Evolutionary conservation across 1,140 invertebrate genomes (phyloP).

Genomic region (Doryteuthis pealeii): DNA sequence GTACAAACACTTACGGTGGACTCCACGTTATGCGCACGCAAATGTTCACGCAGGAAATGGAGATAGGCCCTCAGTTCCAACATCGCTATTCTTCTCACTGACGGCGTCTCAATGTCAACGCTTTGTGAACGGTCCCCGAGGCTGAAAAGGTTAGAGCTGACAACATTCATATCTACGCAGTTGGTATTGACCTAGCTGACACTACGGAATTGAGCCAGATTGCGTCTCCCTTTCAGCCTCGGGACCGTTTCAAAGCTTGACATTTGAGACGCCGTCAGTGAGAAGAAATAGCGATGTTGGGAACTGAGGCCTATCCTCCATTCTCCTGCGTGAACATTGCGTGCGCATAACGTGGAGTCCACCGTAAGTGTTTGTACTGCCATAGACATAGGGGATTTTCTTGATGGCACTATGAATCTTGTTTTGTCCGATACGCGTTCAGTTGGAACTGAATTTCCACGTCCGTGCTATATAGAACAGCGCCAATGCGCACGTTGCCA

Average conservation of each 20-base stretch:
- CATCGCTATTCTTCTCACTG: too few species aligned
- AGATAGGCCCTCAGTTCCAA: conserved; percentile 36
- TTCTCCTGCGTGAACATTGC: conserved; percentile 30
- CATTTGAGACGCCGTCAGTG: conserved; percentile 48
- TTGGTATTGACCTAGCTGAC: too few species aligned
- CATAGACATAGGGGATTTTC: conserved; percentile 36
- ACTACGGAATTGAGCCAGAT: too few species aligned
- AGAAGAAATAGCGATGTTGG: conserved; percentile 42
- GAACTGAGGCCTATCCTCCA: conserved; percentile 40
- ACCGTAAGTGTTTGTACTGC: conserved; percentile 44
- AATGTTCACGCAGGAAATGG: conserved; percentile 31
- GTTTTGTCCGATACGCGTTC: conserved; percentile 32
- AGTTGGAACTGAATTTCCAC: conserved; percentile 37
- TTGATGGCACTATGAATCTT: conserved; percentile 33
- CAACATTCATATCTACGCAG: too few species aligned
- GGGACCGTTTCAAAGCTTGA: conserved; percentile 40
- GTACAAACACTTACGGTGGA: too few species aligned
- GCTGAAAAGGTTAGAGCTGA: too few species aligned
- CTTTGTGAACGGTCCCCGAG: conserved; percentile 42
- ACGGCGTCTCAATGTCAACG: conserved; percentile 44
- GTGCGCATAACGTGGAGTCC: conserved; percentile 35
- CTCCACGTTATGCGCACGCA: too few species aligned
- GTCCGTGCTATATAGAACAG: conserved; percentile 41
- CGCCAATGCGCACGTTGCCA: conserved; percentile 35
- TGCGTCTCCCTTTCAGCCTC: conserved; percentile 35